Conservation (phyloP, 2,888 invertebrate species). For the Cremastinae sp. region DNA sequence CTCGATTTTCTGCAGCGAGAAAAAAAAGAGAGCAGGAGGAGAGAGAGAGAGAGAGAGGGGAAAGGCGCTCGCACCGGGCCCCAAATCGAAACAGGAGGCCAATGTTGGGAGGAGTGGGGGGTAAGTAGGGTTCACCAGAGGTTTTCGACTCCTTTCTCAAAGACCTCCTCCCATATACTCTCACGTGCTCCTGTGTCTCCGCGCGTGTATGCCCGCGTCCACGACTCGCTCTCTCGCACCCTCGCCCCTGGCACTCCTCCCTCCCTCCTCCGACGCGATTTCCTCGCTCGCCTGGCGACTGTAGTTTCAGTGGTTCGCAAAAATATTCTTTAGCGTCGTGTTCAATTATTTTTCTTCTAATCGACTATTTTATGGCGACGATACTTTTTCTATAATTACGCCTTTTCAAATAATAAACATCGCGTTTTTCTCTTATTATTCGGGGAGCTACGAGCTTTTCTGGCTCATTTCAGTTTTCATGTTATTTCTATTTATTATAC, state of each 20-base stretch:
- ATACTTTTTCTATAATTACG: too few species aligned
- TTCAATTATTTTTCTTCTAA: not conserved
- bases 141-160: constrained; percentile 78
- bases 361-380: too few species aligned
- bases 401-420: too few species aligned
- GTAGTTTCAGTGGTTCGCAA: constrained; percentile 80
- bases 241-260: constrained; percentile 21
- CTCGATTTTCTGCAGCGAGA: constrained; percentile 9
- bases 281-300: constrained; percentile 68
- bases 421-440: too few species aligned
- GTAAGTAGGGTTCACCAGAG: constrained; percentile 80
- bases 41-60: constrained; percentile 58
- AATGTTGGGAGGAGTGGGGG: constrained; percentile 71
- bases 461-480: too few species aligned
- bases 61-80: constrained; percentile 57
- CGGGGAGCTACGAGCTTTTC: too few species aligned
- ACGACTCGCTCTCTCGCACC: constrained; percentile 21
- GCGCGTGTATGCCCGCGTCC: constrained; percentile 1
- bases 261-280: constrained; percentile 21
- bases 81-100: constrained; percentile 70
- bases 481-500: too few species aligned
- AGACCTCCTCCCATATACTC: constrained; percentile 19
- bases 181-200: constrained; percentile 13
- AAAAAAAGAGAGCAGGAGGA: constrained; percentile 50
- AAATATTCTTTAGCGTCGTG: constrained; percentile 62